phyloP scores from a whole-genome alignment of 2,113 vertebrate species.

The Antidorcas marsupialis region DNA sequence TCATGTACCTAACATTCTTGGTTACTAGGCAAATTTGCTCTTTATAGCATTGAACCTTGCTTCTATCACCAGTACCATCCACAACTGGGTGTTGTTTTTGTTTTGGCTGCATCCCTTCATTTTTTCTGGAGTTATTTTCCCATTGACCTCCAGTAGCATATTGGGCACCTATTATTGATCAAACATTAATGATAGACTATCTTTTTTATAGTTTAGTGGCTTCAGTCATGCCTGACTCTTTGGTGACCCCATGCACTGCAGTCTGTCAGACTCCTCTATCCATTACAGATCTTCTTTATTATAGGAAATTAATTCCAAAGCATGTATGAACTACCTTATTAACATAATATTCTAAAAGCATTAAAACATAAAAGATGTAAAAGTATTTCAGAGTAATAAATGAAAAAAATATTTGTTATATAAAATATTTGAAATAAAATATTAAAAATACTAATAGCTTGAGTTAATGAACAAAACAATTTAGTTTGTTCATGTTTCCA shows the following conservation, averaged over 20 bases:
- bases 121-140: background rate
- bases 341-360: background rate
- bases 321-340: background rate
- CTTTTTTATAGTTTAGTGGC: background rate
- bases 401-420: background rate
- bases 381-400: background rate
- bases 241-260: background rate
- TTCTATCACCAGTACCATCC: background rate
- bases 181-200: background rate
- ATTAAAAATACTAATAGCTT: background rate
- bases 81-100: background rate
- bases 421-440: background rate
- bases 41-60: background rate
- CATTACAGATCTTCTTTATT: background rate
- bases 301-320: background rate
- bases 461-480: background rate
- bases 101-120: background rate
- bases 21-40: background rate
- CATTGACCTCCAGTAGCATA: background rate
- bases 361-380: background rate
- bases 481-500: background rate
- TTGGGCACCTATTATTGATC: background rate
- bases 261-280: background rate
- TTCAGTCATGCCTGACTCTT: background rate
- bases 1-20: background rate